Evolutionary conservation across 2,113 vertebrate genomes (phyloP).

Genomic region (Noturus placidus): DNA sequence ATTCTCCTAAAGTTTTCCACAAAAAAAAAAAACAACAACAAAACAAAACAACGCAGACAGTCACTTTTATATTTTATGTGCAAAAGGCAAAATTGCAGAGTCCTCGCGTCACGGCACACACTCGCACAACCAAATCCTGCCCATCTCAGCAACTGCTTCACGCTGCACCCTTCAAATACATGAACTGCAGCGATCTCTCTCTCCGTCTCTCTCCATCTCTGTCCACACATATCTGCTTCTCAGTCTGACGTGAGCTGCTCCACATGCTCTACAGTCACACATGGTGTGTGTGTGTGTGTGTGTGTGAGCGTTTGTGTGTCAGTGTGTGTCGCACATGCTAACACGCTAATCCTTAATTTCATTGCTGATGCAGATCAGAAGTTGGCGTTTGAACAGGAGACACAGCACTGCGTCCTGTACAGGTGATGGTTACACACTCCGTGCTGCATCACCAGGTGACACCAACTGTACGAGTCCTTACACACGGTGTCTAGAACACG

Average conservation of each 20-base stretch:
- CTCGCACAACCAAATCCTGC: background rate
- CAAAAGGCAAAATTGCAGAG: background rate
- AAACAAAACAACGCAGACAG: background rate
- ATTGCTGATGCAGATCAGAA: slow-evolving; percentile 62
- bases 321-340: background rate
- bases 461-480: slow-evolving; percentile 79
- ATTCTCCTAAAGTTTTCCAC: background rate
- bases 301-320: background rate
- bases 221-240: background rate
- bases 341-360: slow-evolving; percentile 8
- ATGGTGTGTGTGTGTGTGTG: background rate
- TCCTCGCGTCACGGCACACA: background rate
- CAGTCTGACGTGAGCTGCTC: background rate
- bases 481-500: slow-evolving; percentile 59
- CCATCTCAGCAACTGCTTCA: background rate
- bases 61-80: background rate
- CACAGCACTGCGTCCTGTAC: slow-evolving; percentile 84
- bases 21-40: background rate
- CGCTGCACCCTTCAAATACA: background rate
- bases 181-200: background rate
- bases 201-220: background rate
- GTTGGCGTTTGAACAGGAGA: slow-evolving; percentile 80
- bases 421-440: slow-evolving; percentile 81
- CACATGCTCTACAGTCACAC: background rate
- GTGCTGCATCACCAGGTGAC: slow-evolving; percentile 81